These are phyloP conservation scores for Eubasilissa regina DNA, from an alignment of 1,140 invertebrate species.

Conservation along the genomic window DNA sequence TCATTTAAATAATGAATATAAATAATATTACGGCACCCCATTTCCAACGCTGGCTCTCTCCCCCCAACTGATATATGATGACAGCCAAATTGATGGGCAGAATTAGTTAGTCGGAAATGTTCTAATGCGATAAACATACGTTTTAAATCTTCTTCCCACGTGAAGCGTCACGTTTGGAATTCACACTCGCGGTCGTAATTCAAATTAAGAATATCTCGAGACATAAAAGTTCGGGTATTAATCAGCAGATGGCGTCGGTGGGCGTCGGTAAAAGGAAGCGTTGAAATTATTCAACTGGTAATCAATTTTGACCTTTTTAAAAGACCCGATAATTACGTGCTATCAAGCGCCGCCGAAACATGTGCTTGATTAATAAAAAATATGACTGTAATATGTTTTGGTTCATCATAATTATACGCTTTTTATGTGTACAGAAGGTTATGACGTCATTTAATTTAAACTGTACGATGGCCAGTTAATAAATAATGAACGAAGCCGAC, in stretches of 20 bases:
- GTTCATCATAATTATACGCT: not conserved
- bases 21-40: conserved; percentile 42
- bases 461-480: no score
- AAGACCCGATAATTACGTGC: conserved; percentile 26
- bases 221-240: conserved; percentile 35
- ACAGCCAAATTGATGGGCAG: conserved; percentile 56
- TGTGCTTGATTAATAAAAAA: conserved; percentile 21
- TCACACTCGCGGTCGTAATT: conserved; percentile 56
- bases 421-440: no score
- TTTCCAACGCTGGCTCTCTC: not conserved
- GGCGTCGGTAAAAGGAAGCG: conserved; percentile 31
- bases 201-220: conserved; percentile 54
- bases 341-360: conserved; percentile 15
- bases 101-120: conserved; percentile 57
- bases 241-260: conserved; percentile 35
- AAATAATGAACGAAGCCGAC: no score
- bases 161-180: conserved; percentile 54
- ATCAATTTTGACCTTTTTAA: conserved; percentile 37
- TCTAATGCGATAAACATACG: conserved; percentile 57
- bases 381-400: not conserved
- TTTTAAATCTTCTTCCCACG: conserved; percentile 55
- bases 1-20: conserved; percentile 55
- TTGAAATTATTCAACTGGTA: conserved; percentile 18
- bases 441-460: no score
- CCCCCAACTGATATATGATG: conserved; percentile 51